Percentiles rank a stretch among this genome's conserved stretches.
Evolutionary conservation across 2,888 invertebrate species (phyloP).

Genomic region (Amphiduros pacificus): DNA sequence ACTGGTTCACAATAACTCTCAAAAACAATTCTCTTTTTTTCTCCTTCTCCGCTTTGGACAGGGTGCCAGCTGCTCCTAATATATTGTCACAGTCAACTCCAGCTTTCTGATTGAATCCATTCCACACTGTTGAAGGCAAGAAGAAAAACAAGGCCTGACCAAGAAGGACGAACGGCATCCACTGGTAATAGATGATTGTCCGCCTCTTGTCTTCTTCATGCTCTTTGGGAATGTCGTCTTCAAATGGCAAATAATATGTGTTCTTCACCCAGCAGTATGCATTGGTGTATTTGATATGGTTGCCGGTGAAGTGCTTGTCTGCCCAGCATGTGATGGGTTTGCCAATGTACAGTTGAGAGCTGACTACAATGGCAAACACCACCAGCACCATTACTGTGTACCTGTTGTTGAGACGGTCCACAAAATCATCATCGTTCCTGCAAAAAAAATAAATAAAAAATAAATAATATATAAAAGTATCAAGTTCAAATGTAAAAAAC

Average conservation of each 20-base stretch:
- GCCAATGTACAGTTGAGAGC: slow-evolving; percentile 20
- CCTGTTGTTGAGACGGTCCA: slow-evolving; percentile 18
- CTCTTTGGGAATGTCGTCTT: slow-evolving; percentile 23
- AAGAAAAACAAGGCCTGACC: slow-evolving; percentile 55
- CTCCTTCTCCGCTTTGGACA: slow-evolving; percentile 14
- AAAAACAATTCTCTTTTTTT: slow-evolving; percentile 7
- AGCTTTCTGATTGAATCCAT: slow-evolving; percentile 22
- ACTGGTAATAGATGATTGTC: slow-evolving; percentile 36
- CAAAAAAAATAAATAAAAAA: no score
- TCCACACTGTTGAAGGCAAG: slow-evolving; percentile 36
- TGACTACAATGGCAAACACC: slow-evolving; percentile 20
- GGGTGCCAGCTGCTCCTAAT: slow-evolving; percentile 16
- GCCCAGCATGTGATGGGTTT: slow-evolving; percentile 25
- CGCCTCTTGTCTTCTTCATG: slow-evolving; percentile 11
- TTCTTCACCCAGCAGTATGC: slow-evolving; percentile 27
- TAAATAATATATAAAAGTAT: no score
- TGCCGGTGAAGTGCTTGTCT: slow-evolving; percentile 19
- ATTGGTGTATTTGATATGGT: slow-evolving; percentile 21
- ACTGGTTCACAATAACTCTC: slow-evolving; percentile 21
- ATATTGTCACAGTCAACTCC: slow-evolving; percentile 29
- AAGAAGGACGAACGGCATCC: slow-evolving; percentile 48
- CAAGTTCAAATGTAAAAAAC: no score
- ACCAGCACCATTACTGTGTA: slow-evolving; percentile 23
- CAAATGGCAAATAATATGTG: slow-evolving; percentile 25
- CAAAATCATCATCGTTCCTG: slow-evolving; percentile 25